Conservation (phyloP, 2,113 vertebrate species). For the Phoxinus phoxinus region DNA sequence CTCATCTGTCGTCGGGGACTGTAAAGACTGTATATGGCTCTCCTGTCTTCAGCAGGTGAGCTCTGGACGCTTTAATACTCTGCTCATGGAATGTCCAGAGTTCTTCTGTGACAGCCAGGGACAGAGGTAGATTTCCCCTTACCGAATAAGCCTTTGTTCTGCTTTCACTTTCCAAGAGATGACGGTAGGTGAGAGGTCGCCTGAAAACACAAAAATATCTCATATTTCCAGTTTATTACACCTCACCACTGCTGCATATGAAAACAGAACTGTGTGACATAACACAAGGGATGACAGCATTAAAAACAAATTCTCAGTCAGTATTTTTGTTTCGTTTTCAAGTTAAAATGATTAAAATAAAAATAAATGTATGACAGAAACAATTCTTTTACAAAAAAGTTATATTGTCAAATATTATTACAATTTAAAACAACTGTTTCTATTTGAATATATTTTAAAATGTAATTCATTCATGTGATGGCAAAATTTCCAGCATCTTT, state of each 20-base stretch:
- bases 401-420: neutral
- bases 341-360: neutral
- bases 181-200: neutral
- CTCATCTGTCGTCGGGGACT: neutral
- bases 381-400: no score
- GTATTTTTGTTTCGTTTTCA: neutral
- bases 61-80: slow-evolving; percentile 6
- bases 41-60: slow-evolving; percentile 18
- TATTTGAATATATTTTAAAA: neutral
- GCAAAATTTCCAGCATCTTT: neutral
- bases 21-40: neutral
- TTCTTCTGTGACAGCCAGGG: neutral
- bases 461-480: neutral
- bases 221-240: slow-evolving; percentile 22
- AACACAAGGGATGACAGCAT: neutral
- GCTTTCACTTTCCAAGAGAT: slow-evolving; percentile 26
- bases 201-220: slow-evolving; percentile 42
- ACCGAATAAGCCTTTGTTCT: slow-evolving; percentile 15
- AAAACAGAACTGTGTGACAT: neutral
- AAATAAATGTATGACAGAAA: no score
- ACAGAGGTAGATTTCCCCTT: slow-evolving; percentile 28
- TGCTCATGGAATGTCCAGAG: slow-evolving; percentile 28
- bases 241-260: neutral
- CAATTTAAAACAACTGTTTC: neutral
- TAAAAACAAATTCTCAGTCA: neutral